A percentile compares a stretch with the other conserved stretches of the same genome.
Conservation (phyloP, 2,113 vertebrate species). For the Petroica traversi region DNA sequence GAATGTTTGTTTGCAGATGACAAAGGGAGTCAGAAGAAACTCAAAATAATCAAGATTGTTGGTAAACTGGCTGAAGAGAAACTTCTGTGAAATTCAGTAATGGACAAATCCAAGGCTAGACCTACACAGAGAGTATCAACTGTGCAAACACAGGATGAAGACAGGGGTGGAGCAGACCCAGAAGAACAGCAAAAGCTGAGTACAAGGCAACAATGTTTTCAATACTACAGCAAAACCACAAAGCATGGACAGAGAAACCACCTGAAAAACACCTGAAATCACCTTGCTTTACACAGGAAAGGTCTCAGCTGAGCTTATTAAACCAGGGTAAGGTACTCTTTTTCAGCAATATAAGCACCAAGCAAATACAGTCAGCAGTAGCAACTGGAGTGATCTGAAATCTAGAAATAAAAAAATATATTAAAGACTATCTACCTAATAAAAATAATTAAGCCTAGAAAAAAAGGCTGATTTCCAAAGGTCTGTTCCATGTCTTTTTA, state of each 20-base stretch:
- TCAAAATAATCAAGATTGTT: not conserved
- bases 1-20: not conserved
- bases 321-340: not conserved
- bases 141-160: not conserved
- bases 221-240: not conserved
- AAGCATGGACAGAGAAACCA: not conserved
- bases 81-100: not conserved
- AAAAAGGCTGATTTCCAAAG: not conserved
- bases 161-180: not conserved
- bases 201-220: not conserved
- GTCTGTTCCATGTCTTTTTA: not conserved
- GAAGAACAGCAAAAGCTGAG: not conserved
- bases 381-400: not conserved
- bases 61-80: not conserved
- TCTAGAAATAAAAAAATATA: not conserved
- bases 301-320: not conserved
- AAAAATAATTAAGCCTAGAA: not conserved
- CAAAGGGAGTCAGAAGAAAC: not conserved
- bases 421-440: not conserved
- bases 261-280: not conserved
- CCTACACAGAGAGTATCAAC: not conserved
- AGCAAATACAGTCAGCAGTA: not conserved
- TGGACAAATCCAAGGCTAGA: not conserved
- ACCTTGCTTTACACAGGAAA: not conserved
- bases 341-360: not conserved